These are phyloP conservation scores for Parazoanthus atlanticus DNA, from an alignment of 92 coral and sea anemone species.

Conservation along the genomic window DNA sequence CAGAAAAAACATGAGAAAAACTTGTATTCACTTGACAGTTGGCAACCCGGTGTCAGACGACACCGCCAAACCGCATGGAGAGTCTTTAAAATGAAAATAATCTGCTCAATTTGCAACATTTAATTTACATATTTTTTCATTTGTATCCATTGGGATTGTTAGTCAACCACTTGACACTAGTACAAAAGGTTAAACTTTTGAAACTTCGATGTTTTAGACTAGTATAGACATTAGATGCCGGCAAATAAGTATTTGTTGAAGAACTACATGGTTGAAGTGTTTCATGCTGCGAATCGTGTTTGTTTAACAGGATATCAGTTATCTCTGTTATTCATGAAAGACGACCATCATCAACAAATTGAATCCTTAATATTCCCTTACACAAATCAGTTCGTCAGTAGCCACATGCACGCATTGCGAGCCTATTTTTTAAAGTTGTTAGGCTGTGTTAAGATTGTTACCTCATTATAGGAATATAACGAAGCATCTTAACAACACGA, in stretches of 20 bases:
- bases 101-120: not conserved
- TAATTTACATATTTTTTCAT: not conserved
- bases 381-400: too few relatives aligned
- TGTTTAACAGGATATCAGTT: not conserved
- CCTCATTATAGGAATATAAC: conserved; percentile 2
- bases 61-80: not conserved
- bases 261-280: not conserved
- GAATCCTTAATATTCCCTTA: too few relatives aligned
- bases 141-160: conserved; percentile 4
- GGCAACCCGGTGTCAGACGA: conserved; percentile 1
- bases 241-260: not conserved
- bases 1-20: not conserved
- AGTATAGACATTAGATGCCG: not conserved
- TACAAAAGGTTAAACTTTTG: not conserved
- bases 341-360: too few relatives aligned
- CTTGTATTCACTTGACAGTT: not conserved
- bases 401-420: too few relatives aligned
- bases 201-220: not conserved
- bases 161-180: conserved; percentile 19
- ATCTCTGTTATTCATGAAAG: too few relatives aligned
- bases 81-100: conserved; percentile 12
- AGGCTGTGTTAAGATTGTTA: conserved; percentile 25
- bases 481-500: conserved; percentile 9
- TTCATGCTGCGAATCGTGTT: not conserved
- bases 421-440: conserved; percentile 17